phyloP scores from a whole-genome alignment of 1,140 invertebrate genomes.

The Leptoteleia sp. region DNA sequence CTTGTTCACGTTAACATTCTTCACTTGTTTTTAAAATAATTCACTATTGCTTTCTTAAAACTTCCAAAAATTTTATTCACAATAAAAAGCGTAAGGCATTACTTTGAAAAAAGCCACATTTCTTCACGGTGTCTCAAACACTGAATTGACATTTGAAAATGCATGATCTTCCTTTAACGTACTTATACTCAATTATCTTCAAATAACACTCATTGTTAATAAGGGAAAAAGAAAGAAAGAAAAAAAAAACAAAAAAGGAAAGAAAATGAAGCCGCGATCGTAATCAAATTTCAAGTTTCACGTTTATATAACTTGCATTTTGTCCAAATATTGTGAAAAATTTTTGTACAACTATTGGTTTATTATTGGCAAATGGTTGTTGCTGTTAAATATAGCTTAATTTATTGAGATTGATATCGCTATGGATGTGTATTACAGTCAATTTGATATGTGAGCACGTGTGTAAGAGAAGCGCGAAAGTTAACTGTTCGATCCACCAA shows the following conservation, averaged over 20 bases:
- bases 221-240: too few relatives aligned
- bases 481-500: constrained; percentile 54
- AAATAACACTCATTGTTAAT: too few relatives aligned
- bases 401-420: not conserved
- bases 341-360: too few relatives aligned
- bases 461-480: constrained; percentile 55
- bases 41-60: too few relatives aligned
- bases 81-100: constrained; percentile 15
- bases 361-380: too few relatives aligned
- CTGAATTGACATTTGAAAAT: not conserved
- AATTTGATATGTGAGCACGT: constrained; percentile 44
- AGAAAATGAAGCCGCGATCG: too few relatives aligned
- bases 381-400: too few relatives aligned
- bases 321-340: too few relatives aligned
- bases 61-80: constrained; percentile 34
- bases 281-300: not conserved
- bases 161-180: too few relatives aligned
- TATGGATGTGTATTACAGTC: not conserved
- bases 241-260: too few relatives aligned
- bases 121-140: constrained; percentile 29
- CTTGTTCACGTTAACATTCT: constrained; percentile 33
- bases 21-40: constrained; percentile 26
- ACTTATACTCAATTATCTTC: too few relatives aligned
- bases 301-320: not conserved
- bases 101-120: constrained; percentile 27